Base-by-base conservation (phyloP, 1,140 invertebrate species). In the Belonocnema kinseyi region DNA sequence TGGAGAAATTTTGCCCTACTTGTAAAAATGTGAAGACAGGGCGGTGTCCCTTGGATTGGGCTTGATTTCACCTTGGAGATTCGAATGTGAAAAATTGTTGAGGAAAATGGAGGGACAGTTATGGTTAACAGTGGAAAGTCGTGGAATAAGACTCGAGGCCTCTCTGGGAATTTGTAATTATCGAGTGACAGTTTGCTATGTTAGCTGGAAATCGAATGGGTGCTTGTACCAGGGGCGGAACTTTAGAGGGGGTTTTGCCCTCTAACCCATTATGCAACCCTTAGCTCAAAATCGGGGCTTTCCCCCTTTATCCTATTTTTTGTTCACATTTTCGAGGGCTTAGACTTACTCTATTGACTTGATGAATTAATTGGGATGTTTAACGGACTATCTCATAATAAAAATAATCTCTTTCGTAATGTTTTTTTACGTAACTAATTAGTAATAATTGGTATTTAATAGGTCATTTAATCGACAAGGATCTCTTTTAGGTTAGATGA, bases 151-250 rank as follows among this genome's bases (percentile, higher is more conserved):
- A 10, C 40, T 46, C 16, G 61, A 40, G 21, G 33, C 40, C 33
- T 40, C 33, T 40, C 13, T 26, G 61, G 61, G 61, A 66, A 66
- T 66, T 66, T 46, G 61, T 66, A 66, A 66, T 66, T 66, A 66
- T 66, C 26, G 61, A 66, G 61, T 66, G 61, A 66, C 61, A 66
- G 61, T 66, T 66, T 56, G 10, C 54, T 19, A 4, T 56, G 21
- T 21, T 21, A 17, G n/a, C 13, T 26, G 19, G 21, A 14, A 61
- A 14, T 14, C 13, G 26, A 40, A 26, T 66, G 8, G 33, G 26
- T 13, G 33, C 61, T n/a, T 40, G 40, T n/a, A 14, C n/a, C 61
- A 66, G 61, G 61, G 61, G 46, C 61, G 61, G 16, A n/a, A 46
- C 40, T 66, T 40, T 66, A 40, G 26, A 16, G 33, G 26, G 58